A percentile compares a stretch with the other conserved stretches of the same genome.
These are phyloP conservation scores for Ptychochromis oligacanthus DNA, from an alignment of 2,113 vertebrate genomes.

Conservation along the genomic window DNA sequence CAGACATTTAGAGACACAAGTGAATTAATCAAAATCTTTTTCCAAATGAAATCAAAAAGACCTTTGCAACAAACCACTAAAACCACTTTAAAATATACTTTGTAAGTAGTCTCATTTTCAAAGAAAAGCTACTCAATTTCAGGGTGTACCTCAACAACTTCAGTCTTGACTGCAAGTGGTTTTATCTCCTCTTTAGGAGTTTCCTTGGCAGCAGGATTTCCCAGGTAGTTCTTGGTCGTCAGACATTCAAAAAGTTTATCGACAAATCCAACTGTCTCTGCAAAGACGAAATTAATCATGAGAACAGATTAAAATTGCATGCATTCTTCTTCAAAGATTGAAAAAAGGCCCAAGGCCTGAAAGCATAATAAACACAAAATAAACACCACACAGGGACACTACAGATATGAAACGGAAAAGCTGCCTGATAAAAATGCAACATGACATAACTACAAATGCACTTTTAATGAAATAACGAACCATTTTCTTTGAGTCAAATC, in stretches of 20 bases:
- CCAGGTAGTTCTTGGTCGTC: slow-evolving; percentile 92
- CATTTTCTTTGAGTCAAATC: no score
- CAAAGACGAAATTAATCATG: slow-evolving; percentile 28
- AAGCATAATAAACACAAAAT: not conserved
- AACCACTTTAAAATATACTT: not conserved
- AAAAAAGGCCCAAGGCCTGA: not conserved
- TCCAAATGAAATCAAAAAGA: not conserved
- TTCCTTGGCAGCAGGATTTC: slow-evolving; percentile 83
- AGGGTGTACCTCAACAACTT: slow-evolving; percentile 83
- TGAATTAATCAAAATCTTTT: not conserved
- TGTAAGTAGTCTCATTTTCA: not conserved
- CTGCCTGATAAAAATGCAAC: not conserved
- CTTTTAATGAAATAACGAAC: no score
- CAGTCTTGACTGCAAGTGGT: slow-evolving; percentile 83
- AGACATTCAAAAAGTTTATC: slow-evolving; percentile 98
- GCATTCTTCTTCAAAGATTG: not conserved
- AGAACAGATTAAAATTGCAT: not conserved
- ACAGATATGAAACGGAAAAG: not conserved
- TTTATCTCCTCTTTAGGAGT: slow-evolving; percentile 87
- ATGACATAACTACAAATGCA: not conserved
- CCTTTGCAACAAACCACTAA: not conserved
- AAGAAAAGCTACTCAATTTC: not conserved
- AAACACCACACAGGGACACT: not conserved
- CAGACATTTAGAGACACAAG: not conserved
- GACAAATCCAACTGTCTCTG: slow-evolving; percentile 97